phyloP scores from a whole-genome alignment of 2,113 vertebrate species.

The Sinosuthora webbiana region DNA sequence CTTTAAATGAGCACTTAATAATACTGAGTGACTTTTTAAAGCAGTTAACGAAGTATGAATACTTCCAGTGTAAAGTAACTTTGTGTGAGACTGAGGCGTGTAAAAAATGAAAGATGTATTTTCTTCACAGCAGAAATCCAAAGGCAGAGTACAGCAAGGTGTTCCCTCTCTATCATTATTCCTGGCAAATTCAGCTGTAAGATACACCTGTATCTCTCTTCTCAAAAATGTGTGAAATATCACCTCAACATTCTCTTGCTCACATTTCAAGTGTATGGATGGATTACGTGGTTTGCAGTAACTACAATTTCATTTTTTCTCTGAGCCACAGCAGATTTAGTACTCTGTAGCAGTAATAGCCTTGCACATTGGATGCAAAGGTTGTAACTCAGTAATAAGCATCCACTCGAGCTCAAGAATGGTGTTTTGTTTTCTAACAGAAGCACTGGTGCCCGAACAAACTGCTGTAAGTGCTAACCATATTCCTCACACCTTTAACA shows the following conservation, averaged over 20 bases:
- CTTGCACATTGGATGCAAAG: background rate
- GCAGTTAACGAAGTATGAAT: background rate
- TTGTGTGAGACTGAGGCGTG: background rate
- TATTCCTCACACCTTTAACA: background rate
- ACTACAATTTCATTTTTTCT: background rate
- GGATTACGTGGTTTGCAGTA: background rate
- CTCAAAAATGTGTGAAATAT: background rate
- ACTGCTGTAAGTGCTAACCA: background rate
- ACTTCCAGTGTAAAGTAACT: background rate
- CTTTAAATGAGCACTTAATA: slow-evolving; percentile 31
- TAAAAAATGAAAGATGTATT: background rate
- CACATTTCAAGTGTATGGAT: background rate
- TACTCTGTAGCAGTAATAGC: background rate
- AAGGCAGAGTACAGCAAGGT: background rate
- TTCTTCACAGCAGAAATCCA: background rate
- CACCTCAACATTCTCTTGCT: background rate
- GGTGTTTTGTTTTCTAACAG: background rate
- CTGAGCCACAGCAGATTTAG: background rate
- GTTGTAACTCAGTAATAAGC: background rate
- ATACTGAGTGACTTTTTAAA: background rate
- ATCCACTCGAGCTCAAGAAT: background rate
- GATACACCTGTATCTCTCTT: background rate
- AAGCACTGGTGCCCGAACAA: background rate
- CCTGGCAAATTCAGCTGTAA: background rate
- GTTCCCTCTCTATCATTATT: background rate